Conservation (phyloP, 2,888 invertebrate genomes). For the Stenichneumon culpator region DNA sequence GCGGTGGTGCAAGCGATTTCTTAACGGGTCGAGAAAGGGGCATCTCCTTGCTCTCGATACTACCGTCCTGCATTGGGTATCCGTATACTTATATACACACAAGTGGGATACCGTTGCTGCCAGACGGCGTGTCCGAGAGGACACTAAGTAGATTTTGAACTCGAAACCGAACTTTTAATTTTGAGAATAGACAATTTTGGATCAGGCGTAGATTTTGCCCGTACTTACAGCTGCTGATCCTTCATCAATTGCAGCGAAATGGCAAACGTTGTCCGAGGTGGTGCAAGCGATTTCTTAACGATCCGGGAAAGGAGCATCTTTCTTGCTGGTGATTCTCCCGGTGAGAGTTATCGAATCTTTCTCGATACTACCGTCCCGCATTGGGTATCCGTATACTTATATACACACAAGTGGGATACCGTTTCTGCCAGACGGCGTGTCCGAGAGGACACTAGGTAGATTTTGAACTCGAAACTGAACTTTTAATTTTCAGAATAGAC, state of each 20-base stretch:
- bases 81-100: constrained; percentile 2
- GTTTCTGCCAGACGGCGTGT: constrained; percentile 63
- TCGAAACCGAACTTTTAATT: too few species aligned
- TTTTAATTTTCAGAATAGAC: too few species aligned
- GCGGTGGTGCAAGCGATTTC: not conserved
- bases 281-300: not conserved
- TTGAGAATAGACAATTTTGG: too few species aligned
- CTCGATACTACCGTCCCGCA: constrained; percentile 25
- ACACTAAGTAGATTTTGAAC: constrained; percentile 69
- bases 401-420: constrained; percentile 16
- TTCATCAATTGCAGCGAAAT: not conserved
- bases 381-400: constrained; percentile 10
- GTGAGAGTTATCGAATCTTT: constrained; percentile 39
- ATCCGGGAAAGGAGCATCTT: not conserved
- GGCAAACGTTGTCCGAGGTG: constrained; percentile 1
- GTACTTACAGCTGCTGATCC: not conserved
- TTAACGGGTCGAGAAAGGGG: constrained; percentile 1
- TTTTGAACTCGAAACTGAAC: not conserved
- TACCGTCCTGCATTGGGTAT: constrained; percentile 14
- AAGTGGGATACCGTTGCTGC: constrained; percentile 40
- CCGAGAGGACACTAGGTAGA: constrained; percentile 68
- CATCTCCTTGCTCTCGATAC: constrained; percentile 26
- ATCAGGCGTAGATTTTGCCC: not conserved
- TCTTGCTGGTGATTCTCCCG: constrained; percentile 14
- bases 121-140: constrained; percentile 66